Conservation (phyloP, 2,888 invertebrate genomes). For the Clunio marinus region DNA sequence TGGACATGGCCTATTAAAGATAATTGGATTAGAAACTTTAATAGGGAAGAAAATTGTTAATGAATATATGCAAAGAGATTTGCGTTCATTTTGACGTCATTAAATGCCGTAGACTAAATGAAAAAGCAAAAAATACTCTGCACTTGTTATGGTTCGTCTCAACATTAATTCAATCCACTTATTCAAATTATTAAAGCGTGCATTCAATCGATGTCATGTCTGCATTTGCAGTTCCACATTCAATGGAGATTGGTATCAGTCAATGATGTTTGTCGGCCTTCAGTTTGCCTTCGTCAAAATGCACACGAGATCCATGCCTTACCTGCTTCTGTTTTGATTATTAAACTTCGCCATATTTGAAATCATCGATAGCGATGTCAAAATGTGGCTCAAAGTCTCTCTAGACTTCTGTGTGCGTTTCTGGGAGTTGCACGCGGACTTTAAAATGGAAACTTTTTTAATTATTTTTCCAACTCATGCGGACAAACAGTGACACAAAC, state of each 20-base stretch:
- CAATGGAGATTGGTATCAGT: constrained; percentile 1
- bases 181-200: no score
- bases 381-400: constrained; percentile 20
- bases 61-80: no score
- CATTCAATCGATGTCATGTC: no score
- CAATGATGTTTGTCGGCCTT: constrained; percentile 29
- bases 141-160: no score
- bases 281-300: neutral
- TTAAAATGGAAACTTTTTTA: constrained; percentile 20
- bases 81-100: no score
- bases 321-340: constrained; percentile 31
- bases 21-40: no score
- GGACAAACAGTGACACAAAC: constrained; percentile 28
- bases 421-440: neutral
- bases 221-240: no score
- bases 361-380: constrained; percentile 20
- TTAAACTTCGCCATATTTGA: constrained; percentile 34
- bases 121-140: no score
- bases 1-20: no score
- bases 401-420: neutral
- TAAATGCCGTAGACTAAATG: no score
- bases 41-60: no score
- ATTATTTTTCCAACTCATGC: constrained; percentile 22
- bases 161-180: no score
- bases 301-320: constrained; percentile 5